These are phyloP conservation scores for Antitype chi DNA, from an alignment of 2,888 invertebrate species.

Conservation along the genomic window DNA sequence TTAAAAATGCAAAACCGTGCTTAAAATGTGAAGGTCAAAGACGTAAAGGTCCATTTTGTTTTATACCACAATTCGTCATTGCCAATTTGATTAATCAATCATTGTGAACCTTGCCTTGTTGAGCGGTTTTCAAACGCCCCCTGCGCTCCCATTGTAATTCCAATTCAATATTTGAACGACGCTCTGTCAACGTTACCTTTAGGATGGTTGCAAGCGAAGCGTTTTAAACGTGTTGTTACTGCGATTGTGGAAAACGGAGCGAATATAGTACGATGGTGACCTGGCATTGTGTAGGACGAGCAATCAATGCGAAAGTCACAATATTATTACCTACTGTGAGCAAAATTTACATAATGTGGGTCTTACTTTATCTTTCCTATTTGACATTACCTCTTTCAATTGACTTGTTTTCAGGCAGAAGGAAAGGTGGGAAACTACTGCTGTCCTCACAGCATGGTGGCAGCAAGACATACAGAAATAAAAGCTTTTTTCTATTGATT, in stretches of 20 bases:
- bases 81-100: constrained; percentile 32
- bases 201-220: constrained; percentile 35
- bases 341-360: too few species aligned
- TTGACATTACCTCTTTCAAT: too few species aligned
- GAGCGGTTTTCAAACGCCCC: constrained; percentile 68
- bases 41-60: background rate
- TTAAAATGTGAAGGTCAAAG: background rate
- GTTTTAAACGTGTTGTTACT: constrained; percentile 13
- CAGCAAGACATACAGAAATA: too few species aligned
- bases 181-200: constrained; percentile 73
- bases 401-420: too few species aligned
- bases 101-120: constrained; percentile 66
- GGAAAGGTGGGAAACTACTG: too few species aligned
- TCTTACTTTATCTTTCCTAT: too few species aligned
- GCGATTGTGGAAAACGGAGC: background rate
- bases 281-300: background rate
- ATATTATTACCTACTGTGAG: too few species aligned
- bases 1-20: background rate
- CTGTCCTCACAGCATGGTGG: too few species aligned
- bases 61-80: background rate
- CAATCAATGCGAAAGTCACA: too few species aligned
- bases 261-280: background rate
- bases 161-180: constrained; percentile 81
- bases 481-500: too few species aligned
- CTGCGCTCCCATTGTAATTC: constrained; percentile 76